A percentile compares a stretch with the other conserved stretches of the same genome.
These are phyloP conservation scores for Nemopilema nomurai DNA, from an alignment of 30 jellyfish, hydroid and myxozoan species.

Conservation along the genomic window DNA sequence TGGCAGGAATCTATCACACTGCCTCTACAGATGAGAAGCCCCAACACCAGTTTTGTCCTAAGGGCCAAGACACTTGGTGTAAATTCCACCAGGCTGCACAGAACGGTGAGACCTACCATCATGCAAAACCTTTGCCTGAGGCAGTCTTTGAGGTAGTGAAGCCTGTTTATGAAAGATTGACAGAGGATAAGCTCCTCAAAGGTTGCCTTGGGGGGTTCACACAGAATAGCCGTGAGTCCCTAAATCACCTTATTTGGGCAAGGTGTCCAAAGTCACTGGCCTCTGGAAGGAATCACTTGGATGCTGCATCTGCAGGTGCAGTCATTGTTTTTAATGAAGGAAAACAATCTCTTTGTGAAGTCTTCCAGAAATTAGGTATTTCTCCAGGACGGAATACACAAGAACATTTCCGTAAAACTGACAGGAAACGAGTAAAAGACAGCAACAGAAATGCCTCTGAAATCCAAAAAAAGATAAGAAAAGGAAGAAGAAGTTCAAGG, in stretches of 20 bases:
- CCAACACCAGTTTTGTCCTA: conserved; percentile 26
- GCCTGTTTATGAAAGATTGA: conserved; percentile 29
- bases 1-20: conserved; percentile 44
- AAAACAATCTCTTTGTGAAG: background rate
- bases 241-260: conserved; percentile 51
- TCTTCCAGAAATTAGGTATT: background rate
- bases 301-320: conserved; percentile 50
- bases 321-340: conserved; percentile 22
- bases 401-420: background rate
- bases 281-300: conserved; percentile 27
- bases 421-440: background rate
- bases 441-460: conserved; percentile 7
- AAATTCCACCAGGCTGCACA: conserved; percentile 18
- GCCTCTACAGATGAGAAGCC: conserved; percentile 47
- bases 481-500: conserved; percentile 22
- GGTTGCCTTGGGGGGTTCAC: conserved; percentile 37
- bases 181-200: background rate
- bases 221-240: conserved; percentile 44
- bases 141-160: conserved; percentile 27
- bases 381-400: conserved; percentile 6
- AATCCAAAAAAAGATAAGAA: conserved; percentile 16
- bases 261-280: conserved; percentile 18
- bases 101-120: background rate
- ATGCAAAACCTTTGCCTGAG: conserved; percentile 40
- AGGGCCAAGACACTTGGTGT: conserved; percentile 38